Evolutionary conservation across 2,888 invertebrate species (phyloP).

Genomic region (Cepaea hortensis): DNA sequence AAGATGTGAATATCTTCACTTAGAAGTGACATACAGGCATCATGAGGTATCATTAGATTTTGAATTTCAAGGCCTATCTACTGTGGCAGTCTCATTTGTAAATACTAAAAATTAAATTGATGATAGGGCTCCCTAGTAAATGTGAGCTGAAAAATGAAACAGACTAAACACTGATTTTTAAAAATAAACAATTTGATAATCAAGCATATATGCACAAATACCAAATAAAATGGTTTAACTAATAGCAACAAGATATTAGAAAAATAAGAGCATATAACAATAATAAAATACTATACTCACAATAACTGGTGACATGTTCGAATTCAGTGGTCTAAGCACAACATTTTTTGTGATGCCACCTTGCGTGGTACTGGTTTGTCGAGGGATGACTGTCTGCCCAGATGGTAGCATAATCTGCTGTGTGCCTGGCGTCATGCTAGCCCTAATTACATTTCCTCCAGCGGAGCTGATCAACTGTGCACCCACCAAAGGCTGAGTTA

Average conservation of each 20-base stretch:
- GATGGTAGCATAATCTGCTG: conserved; percentile 41
- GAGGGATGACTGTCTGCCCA: conserved; percentile 44
- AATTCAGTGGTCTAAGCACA: conserved; percentile 39
- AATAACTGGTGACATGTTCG: conserved; percentile 42
- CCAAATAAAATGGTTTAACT: no score
- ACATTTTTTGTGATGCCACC: conserved; percentile 42
- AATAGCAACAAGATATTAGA: background rate
- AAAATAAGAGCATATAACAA: background rate
- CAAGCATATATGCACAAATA: no score
- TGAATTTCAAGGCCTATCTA: no score
- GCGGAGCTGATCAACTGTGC: conserved; percentile 42
- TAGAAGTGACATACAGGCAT: no score
- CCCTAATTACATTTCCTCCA: conserved; percentile 37
- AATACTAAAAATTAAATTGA: no score
- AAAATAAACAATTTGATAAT: no score
- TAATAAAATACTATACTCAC: conserved; percentile 20
- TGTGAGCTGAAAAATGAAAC: no score
- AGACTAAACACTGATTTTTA: no score
- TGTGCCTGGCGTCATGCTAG: conserved; percentile 35
- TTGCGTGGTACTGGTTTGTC: conserved; percentile 13
- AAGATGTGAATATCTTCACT: no score
- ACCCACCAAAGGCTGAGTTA: conserved; percentile 44
- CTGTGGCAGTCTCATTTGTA: no score
- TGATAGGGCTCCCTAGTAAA: no score
- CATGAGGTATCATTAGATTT: no score